Evolutionary conservation across 2,113 vertebrate genomes (phyloP), one percentile per base, ranked within the genome.

Genomic region (Fregetta grallaria): DNA sequence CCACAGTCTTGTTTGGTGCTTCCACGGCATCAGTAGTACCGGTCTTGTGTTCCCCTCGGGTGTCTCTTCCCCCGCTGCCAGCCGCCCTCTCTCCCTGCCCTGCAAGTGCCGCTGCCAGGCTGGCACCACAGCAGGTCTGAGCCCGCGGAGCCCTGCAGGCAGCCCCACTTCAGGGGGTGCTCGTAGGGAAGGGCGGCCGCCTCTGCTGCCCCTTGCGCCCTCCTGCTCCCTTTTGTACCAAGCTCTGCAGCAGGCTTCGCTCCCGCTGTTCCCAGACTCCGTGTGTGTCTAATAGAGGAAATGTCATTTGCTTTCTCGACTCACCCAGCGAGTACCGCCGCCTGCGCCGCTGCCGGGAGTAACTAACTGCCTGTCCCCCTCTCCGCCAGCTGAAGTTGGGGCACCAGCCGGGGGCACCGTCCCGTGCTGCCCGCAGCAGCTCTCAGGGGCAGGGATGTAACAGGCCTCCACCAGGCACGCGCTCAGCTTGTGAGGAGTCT

Each of bases 241-340:
- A 42, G 25, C 50, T 66, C 30, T 19, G 44, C 15, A 8, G 11
- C 2, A 7, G 52, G 1, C 3, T 5, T 6, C 15, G 5, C 49
- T 42, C 21, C 3, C 7, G 2, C 13, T 13, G 25, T 14, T 11
- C 32, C 52, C 21, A 9, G 27, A 9, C 44, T 36, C 21, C 17
- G 0, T 1, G 3, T 7, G 16, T 17, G 11, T 20, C 7, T 3
- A 10, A 16, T 1, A 15, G 27, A 18, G 62, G 38, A 29, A 32
- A 27, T 1, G 6, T 19, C 6, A 23, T 23, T 76, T 23, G 22
- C 27, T 27, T 52, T 71, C 62, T 20, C 15, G 13, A 7, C 62
- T 56, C 9, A 1, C 27, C 25, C 11, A 8, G 17, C 18, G 56
- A 6, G 26, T 26, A 6, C 25, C 1, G 1, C 32, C 29, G 26